These are phyloP conservation scores for Chaitophorus viminalis DNA, from an alignment of 2,888 invertebrate genomes.

Conservation along the genomic window DNA sequence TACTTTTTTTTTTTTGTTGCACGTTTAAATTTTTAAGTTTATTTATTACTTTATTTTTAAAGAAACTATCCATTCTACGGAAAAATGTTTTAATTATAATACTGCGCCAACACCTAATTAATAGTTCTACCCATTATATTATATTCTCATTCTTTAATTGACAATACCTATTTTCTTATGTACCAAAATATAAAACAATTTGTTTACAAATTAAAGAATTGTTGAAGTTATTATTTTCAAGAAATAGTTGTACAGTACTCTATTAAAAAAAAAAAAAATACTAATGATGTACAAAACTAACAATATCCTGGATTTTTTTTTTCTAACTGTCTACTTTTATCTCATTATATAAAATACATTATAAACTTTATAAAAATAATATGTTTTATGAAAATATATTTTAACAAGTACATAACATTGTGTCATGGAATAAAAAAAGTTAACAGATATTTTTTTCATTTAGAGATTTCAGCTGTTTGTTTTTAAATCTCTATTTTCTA, in stretches of 20 bases:
- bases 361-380: conserved; percentile 17
- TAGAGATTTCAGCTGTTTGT: too few relatives aligned
- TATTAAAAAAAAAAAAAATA: conserved; percentile 1
- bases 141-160: conserved; percentile 6
- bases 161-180: conserved; percentile 27
- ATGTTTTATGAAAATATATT: neutral
- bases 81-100: conserved; percentile 23
- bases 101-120: conserved; percentile 1
- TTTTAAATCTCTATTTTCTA: too few relatives aligned
- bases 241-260: conserved; percentile 44
- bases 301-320: conserved; percentile 32
- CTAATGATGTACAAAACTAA: conserved; percentile 26
- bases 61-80: neutral
- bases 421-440: conserved; percentile 42
- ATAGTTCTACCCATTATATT: conserved; percentile 51
- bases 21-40: conserved; percentile 60
- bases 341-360: conserved; percentile 14
- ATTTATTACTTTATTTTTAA: conserved; percentile 55
- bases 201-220: conserved; percentile 7
- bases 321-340: neutral
- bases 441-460: neutral
- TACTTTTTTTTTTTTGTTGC: conserved; percentile 56
- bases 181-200: conserved; percentile 42
- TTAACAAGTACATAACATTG: conserved; percentile 24
- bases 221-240: conserved; percentile 44